Evolutionary conservation across 2,888 invertebrate species (phyloP), one percentile per base, ranked within the genome.

Genomic region (Stramonita haemastoma): DNA sequence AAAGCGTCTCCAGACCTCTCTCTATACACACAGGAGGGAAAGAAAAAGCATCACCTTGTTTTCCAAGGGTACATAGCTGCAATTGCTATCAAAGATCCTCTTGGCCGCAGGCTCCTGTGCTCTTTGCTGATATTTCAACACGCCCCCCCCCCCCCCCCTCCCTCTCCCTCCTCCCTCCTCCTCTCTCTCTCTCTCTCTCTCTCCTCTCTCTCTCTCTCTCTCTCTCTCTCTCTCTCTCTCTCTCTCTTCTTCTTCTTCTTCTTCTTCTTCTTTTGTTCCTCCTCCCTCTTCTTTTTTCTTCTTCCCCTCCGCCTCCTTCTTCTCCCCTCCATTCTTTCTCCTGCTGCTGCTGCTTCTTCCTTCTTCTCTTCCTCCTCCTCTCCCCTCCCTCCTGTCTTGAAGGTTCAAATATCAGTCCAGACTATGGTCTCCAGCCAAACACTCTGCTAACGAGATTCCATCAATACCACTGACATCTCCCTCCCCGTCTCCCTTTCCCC

Each of bases 21-120:
- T 46, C 46, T 46, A 46, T 46, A 46, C n/a, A 11, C 73, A 26
- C 19, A 22, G 73, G 0, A 8, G 19, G 19, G 11, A n/a, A 4
- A 73, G n/a, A 73, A n/a, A n/a, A 73, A 73, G 26, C 73, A 73
- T n/a, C 73, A 73, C n/a, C 8, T 73, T 73, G 46, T 73, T 73
- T n/a, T n/a, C 73, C 11, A 73, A n/a, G 73, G 4, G n/a, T 26
- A 73, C 26, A 26, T 26, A 73, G 73, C 73, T 73, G 73, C 73
- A 19, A 73, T 11, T 73, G 73, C 26, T 73, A 73, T n/a, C n/a
- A 73, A 60, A 60, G 60, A 60, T 22, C 22, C 22, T 46, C 46
- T 46, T 46, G 46, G 46, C 46, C 46, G 46, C 46, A 46, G 46
- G 46, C 46, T 46, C 46, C 46, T 46, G 46, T 46, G 46, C 46